These are phyloP conservation scores for Xanthia togata DNA, from an alignment of 2,888 invertebrate species.

Conservation along the genomic window DNA sequence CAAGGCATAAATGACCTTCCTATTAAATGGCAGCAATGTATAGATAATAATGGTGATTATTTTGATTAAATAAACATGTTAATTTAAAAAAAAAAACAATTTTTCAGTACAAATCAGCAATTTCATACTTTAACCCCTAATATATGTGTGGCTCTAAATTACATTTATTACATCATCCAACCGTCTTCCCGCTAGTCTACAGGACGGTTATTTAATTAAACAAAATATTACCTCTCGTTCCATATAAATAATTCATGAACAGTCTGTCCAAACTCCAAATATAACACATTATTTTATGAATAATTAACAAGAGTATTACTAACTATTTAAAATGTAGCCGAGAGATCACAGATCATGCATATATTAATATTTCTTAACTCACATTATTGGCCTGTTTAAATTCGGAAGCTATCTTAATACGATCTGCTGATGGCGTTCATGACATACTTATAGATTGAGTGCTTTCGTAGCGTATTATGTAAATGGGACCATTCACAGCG, in stretches of 20 bases:
- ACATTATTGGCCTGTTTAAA: slow-evolving; percentile 56
- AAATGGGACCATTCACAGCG: slow-evolving; percentile 76
- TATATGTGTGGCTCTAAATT: slow-evolving; percentile 17
- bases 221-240: slow-evolving; percentile 13
- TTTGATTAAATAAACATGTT: no score
- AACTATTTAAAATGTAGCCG: slow-evolving; percentile 7
- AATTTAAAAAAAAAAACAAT: no score
- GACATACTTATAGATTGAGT: slow-evolving; percentile 70
- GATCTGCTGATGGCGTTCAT: slow-evolving; percentile 73
- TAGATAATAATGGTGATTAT: no score
- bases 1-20: no score
- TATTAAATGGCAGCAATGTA: no score
- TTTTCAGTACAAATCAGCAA: no score
- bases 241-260: slow-evolving; percentile 53
- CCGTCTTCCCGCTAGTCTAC: slow-evolving; percentile 40
- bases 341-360: slow-evolving; percentile 30
- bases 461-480: slow-evolving; percentile 75
- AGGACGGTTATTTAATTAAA: slow-evolving; percentile 10
- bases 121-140: no score
- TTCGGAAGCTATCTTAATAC: slow-evolving; percentile 76
- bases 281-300: slow-evolving; percentile 34
- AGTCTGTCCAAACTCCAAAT: slow-evolving; percentile 29
- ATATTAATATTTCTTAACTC: slow-evolving; percentile 18
- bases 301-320: slow-evolving; percentile 24
- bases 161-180: slow-evolving; percentile 21